These are phyloP conservation scores for Phyllotreta striolata DNA, from an alignment of 2,888 invertebrate genomes.

Conservation along the genomic window DNA sequence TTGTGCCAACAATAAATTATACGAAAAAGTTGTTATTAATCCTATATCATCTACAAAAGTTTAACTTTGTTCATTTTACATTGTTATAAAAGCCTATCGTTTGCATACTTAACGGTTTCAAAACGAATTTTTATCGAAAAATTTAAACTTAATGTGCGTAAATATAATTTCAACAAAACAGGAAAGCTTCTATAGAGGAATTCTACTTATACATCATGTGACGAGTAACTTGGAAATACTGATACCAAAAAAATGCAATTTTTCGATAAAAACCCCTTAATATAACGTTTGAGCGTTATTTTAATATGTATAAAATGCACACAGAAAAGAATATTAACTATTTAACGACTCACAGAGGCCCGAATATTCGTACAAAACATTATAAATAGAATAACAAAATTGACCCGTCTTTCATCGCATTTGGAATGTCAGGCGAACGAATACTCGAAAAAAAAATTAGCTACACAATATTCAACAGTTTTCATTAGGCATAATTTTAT, in stretches of 20 bases:
- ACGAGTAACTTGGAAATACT: no score
- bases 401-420: slow-evolving; percentile 4
- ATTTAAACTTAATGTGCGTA: no score
- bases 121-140: no score
- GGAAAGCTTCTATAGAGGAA: no score
- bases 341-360: not conserved
- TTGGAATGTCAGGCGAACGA: not conserved
- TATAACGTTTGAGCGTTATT: not conserved
- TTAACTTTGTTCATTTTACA: not conserved
- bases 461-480: slow-evolving; percentile 1
- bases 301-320: not conserved
- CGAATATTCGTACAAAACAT: not conserved
- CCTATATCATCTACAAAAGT: slow-evolving; percentile 10
- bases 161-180: no score
- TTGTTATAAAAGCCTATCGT: not conserved
- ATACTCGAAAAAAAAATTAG: not conserved
- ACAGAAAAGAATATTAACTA: slow-evolving; percentile 2
- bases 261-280: not conserved
- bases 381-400: not conserved
- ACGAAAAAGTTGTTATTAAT: slow-evolving; percentile 7
- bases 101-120: not conserved
- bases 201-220: no score
- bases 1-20: slow-evolving; percentile 16
- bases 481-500: slow-evolving; percentile 11
- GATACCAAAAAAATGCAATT: not conserved